These are phyloP conservation scores for Porites australiensis DNA, from an alignment of 64 coral and sea anemone species.

Conservation along the genomic window DNA sequence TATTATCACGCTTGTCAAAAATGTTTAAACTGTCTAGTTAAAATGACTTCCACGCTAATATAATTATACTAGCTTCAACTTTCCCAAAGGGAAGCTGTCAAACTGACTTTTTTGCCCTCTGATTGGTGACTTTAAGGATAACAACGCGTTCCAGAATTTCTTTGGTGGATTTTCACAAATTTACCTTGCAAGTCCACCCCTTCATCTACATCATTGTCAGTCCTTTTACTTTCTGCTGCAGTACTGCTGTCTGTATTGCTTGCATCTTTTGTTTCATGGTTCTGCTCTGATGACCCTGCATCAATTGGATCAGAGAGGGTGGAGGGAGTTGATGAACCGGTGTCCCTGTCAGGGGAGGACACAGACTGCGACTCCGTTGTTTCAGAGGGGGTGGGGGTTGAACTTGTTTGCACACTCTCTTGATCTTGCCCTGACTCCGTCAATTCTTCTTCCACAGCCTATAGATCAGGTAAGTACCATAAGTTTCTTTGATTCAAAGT, in stretches of 20 bases:
- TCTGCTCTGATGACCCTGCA: conserved; percentile 8
- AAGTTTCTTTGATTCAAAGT: too few species aligned
- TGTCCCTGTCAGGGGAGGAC: conserved; percentile 6
- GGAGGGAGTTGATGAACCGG: neutral
- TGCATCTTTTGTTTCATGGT: conserved; percentile 51
- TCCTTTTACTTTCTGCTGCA: neutral
- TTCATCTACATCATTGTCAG: conserved; percentile 88
- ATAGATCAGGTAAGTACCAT: neutral
- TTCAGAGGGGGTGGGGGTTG: conserved; percentile 55
- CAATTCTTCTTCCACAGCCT: conserved; percentile 82
- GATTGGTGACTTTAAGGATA: too few species aligned
- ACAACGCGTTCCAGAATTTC: too few species aligned
- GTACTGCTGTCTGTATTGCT: neutral
- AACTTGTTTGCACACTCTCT: conserved; percentile 33
- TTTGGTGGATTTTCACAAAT: too few species aligned
- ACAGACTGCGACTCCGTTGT: conserved; percentile 17
- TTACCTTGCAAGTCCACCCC: conserved; percentile 97
- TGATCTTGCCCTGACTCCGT: conserved; percentile 49
- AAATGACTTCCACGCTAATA: too few species aligned
- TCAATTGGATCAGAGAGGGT: conserved; percentile 19
- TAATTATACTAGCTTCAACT: too few species aligned
- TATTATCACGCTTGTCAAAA: too few species aligned
- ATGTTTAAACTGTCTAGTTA: too few species aligned
- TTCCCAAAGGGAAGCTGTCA: too few species aligned
- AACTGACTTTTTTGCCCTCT: too few species aligned